phyloP scores from a whole-genome alignment of 92 coral and sea anemone genomes.

The Actinernus sp. region DNA sequence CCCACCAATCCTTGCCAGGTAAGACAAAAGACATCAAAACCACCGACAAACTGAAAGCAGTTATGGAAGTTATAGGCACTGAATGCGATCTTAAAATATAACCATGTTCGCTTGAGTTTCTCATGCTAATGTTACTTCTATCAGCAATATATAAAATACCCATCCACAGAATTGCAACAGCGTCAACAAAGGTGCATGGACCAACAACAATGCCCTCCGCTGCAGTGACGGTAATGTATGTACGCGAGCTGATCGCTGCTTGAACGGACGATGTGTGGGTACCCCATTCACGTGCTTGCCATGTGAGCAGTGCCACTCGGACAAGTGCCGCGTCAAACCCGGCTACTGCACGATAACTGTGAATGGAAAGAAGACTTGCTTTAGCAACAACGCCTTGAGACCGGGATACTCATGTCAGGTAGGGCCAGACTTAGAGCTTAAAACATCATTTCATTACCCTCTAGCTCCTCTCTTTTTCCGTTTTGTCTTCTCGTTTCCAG shows the following conservation, averaged over 20 bases:
- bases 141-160: no score
- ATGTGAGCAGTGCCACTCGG: slow-evolving; percentile 71
- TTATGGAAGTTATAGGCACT: no score
- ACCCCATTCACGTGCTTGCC: slow-evolving; percentile 70
- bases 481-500: no score
- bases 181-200: slow-evolving; percentile 37
- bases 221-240: slow-evolving; percentile 76
- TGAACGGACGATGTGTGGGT: slow-evolving; percentile 70
- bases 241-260: slow-evolving; percentile 73
- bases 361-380: slow-evolving; percentile 58
- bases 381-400: slow-evolving; percentile 53
- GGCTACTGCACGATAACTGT: slow-evolving; percentile 60
- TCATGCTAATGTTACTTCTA: no score
- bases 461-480: neutral
- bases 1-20: slow-evolving; percentile 80
- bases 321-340: slow-evolving; percentile 71
- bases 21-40: no score
- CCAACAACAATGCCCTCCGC: slow-evolving; percentile 44
- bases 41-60: no score
- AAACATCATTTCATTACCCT: neutral
- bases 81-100: no score
- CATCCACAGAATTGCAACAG: neutral
- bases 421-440: neutral
- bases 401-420: slow-evolving; percentile 92
- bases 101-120: no score